These are phyloP conservation scores for Pelagia noctiluca DNA, from an alignment of 30 jellyfish, hydroid and myxozoan species.

Conservation along the genomic window DNA sequence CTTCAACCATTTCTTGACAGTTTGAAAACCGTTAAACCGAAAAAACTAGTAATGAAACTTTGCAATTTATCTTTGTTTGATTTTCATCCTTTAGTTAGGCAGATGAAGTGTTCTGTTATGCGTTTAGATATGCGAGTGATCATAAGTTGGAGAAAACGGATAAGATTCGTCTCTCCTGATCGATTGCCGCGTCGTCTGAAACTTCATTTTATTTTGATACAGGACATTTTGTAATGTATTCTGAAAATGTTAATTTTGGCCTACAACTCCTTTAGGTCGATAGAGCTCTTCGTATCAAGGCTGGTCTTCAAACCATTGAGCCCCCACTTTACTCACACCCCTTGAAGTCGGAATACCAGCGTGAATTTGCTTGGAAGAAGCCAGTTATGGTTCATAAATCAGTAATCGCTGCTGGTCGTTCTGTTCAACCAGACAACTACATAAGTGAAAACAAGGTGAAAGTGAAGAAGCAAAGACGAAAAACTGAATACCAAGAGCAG, in stretches of 20 bases:
- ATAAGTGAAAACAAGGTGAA: background rate
- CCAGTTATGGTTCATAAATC: conserved; percentile 23
- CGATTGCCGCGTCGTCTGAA: no score
- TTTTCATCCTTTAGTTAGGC: no score
- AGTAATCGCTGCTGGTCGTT: background rate
- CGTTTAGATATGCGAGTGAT: no score
- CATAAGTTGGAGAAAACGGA: no score
- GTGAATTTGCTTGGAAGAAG: conserved; percentile 73
- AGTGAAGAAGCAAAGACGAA: conserved; percentile 12
- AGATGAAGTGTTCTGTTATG: no score
- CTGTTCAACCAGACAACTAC: background rate
- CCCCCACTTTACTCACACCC: conserved; percentile 71
- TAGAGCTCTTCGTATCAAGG: conserved; percentile 68
- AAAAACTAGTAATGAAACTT: no score
- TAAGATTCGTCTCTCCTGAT: no score
- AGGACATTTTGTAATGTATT: background rate
- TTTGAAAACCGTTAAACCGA: no score
- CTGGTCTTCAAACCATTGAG: conserved; percentile 73
- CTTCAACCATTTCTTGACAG: no score
- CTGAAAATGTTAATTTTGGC: background rate
- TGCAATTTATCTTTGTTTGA: no score
- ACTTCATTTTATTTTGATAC: no score
- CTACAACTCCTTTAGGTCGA: conserved; percentile 52
- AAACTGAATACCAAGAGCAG: conserved; percentile 58
- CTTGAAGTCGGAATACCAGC: conserved; percentile 55